phyloP scores from a whole-genome alignment of 2,113 vertebrate species.

The Sebastes fasciatus region DNA sequence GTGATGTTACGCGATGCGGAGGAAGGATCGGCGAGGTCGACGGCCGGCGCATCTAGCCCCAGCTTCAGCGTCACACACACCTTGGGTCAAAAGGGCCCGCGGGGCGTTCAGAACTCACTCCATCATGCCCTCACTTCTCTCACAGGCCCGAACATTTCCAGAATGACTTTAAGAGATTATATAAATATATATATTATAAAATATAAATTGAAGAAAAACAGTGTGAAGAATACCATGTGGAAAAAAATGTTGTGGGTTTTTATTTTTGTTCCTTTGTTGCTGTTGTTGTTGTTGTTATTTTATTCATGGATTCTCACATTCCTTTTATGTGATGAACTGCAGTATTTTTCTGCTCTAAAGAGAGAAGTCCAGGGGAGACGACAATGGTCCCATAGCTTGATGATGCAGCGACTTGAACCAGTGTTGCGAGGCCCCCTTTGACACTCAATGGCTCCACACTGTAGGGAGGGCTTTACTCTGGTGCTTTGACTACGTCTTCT shows the following conservation, averaged over 20 bases:
- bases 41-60: constrained; percentile 41
- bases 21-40: constrained; percentile 71
- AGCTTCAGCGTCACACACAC: constrained; percentile 68
- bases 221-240: constrained; percentile 84
- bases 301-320: constrained; percentile 82
- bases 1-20: constrained; percentile 66
- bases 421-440: constrained; percentile 50
- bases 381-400: constrained; percentile 58
- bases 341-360: constrained; percentile 76
- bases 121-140: constrained; percentile 70
- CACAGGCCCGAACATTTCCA: constrained; percentile 81
- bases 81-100: constrained; percentile 51
- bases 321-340: constrained; percentile 77
- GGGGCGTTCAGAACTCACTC: constrained; percentile 57
- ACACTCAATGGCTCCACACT: constrained; percentile 50
- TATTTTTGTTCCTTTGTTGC: constrained; percentile 76
- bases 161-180: constrained; percentile 88
- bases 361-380: constrained; percentile 63
- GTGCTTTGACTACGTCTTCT: constrained; percentile 68
- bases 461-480: constrained; percentile 60
- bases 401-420: constrained; percentile 60
- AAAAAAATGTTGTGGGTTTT: constrained; percentile 82
- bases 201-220: constrained; percentile 84
- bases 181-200: constrained; percentile 88
- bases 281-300: constrained; percentile 82